These are phyloP conservation scores for Rapana venosa DNA, from an alignment of 2,888 invertebrate species.

Conservation along the genomic window DNA sequence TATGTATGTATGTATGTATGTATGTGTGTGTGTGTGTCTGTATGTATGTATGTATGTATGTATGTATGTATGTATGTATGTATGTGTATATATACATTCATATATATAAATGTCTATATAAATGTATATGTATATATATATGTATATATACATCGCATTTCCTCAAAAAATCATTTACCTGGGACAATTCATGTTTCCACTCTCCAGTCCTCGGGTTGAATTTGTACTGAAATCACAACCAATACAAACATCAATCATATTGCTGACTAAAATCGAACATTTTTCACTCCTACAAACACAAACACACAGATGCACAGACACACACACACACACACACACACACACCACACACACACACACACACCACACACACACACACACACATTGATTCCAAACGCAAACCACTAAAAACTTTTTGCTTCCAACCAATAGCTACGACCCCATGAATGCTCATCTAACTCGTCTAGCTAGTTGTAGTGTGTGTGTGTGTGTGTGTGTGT, in stretches of 20 bases:
- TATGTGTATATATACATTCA: too few relatives aligned
- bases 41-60: too few relatives aligned
- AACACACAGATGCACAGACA: background rate
- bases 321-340: conserved; percentile 6
- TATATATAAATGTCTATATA: too few relatives aligned
- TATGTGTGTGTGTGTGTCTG: conserved; percentile 3
- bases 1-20: background rate
- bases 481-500: too few relatives aligned
- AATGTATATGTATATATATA: too few relatives aligned
- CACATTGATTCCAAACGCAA: background rate
- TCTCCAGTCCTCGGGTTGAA: conserved; percentile 93
- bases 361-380: conserved; percentile 12
- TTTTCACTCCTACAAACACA: background rate
- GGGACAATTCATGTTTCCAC: conserved; percentile 90
- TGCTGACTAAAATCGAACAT: background rate
- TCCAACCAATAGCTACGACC: too few relatives aligned
- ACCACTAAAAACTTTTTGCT: background rate
- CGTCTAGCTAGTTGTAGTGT: too few relatives aligned
- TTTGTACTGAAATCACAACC: conserved; percentile 83
- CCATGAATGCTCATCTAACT: too few relatives aligned
- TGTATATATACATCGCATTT: too few relatives aligned
- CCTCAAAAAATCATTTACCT: conserved; percentile 45
- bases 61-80: too few relatives aligned
- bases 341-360: conserved; percentile 18
- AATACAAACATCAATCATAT: too few relatives aligned